Evolutionary conservation across 2,113 vertebrate species (phyloP), one percentile per base, ranked within the genome.

Genomic region (Vanacampus margaritifer): DNA sequence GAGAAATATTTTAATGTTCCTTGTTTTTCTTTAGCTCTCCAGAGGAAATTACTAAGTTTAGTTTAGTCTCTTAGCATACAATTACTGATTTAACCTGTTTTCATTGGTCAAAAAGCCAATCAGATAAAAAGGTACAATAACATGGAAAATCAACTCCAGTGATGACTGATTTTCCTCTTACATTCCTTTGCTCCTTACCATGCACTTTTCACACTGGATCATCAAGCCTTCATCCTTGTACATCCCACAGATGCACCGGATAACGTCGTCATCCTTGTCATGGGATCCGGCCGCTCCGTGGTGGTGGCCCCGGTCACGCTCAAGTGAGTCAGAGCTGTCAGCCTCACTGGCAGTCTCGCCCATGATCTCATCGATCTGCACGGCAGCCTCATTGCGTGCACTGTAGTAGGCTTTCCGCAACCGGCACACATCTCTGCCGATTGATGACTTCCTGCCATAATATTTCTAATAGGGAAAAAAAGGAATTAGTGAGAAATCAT

Each of bases 141-240:
- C 1, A 60, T 16, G 54, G 26, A 28, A 59, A 69, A 32, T 48
- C 7, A 21, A 45, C 21, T 54, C 26, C 24, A n/a, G n/a, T n/a
- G 13, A 21, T 64, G 41, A 23, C 37, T 35, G 17, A 73, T 37
- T 19, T 65, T 23, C 46, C n/a, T 32, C 14, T 8, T 10, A 3
- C 43, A 5, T 28, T 13, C 17, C 11, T 0, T 24, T 21, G 19
- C 0, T 66, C 59, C 92, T 92, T 75, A 98, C 97, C 97, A 99
- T 97, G 93, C 97, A 99, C 87, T 98, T 98, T 68, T 98, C 97
- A 54, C 97, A 98, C 89, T 99, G 97, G 91, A 98, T 98, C 97
- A 99, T 98, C 59, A 99, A 93, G 59, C 97, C 96, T 81, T 99
- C 97, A 0, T 99, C 97, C 83, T 98, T 97, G 90, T 96, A 98